These are phyloP conservation scores for Erythrocercus mccallii DNA, from an alignment of 2,113 vertebrate genomes.

Conservation along the genomic window DNA sequence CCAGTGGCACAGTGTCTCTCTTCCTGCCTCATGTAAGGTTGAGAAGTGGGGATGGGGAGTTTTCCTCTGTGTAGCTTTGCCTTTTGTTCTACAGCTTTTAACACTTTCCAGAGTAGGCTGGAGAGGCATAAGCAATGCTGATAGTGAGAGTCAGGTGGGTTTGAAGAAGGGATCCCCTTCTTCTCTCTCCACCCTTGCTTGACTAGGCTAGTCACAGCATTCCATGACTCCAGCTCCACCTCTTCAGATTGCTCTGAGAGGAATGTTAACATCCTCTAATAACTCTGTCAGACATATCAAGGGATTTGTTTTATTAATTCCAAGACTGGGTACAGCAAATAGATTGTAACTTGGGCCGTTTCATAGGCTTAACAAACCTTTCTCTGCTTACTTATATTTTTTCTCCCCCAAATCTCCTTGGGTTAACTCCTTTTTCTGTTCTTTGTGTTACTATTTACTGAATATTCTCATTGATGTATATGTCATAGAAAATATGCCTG, in stretches of 20 bases:
- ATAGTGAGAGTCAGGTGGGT: background rate
- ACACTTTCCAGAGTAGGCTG: background rate
- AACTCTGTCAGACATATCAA: slow-evolving; percentile 54
- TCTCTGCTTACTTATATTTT: slow-evolving; percentile 30
- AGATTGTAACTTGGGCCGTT: slow-evolving; percentile 51
- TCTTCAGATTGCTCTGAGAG: slow-evolving; percentile 50
- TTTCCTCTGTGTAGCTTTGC: background rate
- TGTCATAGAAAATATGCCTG: background rate
- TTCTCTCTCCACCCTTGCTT: background rate
- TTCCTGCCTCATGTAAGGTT: slow-evolving; percentile 8
- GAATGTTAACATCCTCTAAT: slow-evolving; percentile 68
- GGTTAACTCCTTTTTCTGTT: background rate
- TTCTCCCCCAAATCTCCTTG: background rate
- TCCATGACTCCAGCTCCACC: background rate
- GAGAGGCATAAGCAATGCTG: background rate
- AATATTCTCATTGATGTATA: background rate
- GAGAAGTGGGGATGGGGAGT: background rate
- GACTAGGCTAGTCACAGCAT: background rate
- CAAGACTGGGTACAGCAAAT: slow-evolving; percentile 52
- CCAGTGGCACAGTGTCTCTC: background rate
- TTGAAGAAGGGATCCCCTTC: background rate
- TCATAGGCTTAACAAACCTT: slow-evolving; percentile 1
- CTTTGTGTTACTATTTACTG: slow-evolving; percentile 20
- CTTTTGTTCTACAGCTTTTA: background rate
- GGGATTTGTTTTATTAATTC: slow-evolving; percentile 77